Conservation (phyloP, 2,113 vertebrate species). For the Halichoeres trimaculatus region DNA sequence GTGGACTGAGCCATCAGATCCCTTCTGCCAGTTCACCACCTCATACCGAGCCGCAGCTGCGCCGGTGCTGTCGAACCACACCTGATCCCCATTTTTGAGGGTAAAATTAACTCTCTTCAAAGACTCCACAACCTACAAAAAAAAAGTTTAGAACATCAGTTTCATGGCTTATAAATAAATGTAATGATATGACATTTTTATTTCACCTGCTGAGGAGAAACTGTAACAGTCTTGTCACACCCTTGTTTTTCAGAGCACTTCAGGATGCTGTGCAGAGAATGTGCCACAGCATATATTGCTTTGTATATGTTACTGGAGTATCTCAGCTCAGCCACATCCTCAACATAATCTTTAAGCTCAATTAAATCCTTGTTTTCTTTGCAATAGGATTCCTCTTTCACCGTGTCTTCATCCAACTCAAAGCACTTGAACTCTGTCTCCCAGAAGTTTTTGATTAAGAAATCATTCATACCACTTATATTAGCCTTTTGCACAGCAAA, state of each 20-base stretch:
- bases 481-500: slow-evolving; percentile 78
- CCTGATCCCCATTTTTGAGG: slow-evolving; percentile 66
- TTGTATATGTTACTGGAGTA: slow-evolving; percentile 79
- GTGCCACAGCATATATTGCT: slow-evolving; percentile 78
- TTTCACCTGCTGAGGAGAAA: slow-evolving; percentile 75
- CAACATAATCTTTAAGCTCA: slow-evolving; percentile 56
- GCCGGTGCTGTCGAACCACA: slow-evolving; percentile 81
- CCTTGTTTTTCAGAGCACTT: slow-evolving; percentile 55
- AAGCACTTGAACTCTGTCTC: slow-evolving; percentile 62
- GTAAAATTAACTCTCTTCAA: slow-evolving; percentile 77
- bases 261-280: slow-evolving; percentile 76
- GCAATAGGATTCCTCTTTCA: slow-evolving; percentile 36
- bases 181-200: not conserved
- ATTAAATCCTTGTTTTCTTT: slow-evolving; percentile 62
- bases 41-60: slow-evolving; percentile 78
- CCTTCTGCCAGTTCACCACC: slow-evolving; percentile 81
- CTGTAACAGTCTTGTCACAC: slow-evolving; percentile 62
- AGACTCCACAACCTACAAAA: slow-evolving; percentile 59
- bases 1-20: slow-evolving; percentile 58
- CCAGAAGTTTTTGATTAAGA: slow-evolving; percentile 75
- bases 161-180: not conserved
- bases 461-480: slow-evolving; percentile 72
- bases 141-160: not conserved
- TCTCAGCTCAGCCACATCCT: slow-evolving; percentile 77
- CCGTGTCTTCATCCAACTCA: not conserved